Conservation (phyloP, 2,888 invertebrate species). For the Vesta saturnalis region DNA sequence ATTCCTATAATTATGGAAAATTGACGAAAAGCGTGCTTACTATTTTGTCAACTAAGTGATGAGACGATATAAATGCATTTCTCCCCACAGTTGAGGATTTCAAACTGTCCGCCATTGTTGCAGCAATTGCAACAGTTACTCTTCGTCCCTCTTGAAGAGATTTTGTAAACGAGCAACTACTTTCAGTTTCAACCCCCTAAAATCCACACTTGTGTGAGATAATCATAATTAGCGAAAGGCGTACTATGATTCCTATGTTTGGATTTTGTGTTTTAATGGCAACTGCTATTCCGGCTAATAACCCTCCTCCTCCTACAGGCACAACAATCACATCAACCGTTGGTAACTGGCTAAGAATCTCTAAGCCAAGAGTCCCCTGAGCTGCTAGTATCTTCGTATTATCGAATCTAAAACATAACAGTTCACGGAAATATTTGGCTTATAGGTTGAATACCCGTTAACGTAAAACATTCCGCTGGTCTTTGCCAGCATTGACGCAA, state of each 20-base stretch:
- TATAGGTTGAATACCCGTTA: constrained; percentile 73
- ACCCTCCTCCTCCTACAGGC: constrained; percentile 93
- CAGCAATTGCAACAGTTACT: constrained; percentile 71
- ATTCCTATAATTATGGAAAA: no score
- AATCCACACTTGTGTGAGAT: no score
- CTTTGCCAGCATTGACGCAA: constrained; percentile 79
- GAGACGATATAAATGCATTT: no score
- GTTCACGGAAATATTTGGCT: background rate
- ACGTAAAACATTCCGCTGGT: constrained; percentile 81
- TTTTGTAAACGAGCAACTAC: constrained; percentile 80
- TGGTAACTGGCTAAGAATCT: constrained; percentile 89
- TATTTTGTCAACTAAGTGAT: no score
- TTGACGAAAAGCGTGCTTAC: no score
- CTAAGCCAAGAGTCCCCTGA: constrained; percentile 92
- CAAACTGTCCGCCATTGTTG: constrained; percentile 89
- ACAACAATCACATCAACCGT: constrained; percentile 89
- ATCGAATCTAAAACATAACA: constrained; percentile 75
- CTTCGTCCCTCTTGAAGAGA: constrained; percentile 79
- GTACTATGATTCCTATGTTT: constrained; percentile 84
- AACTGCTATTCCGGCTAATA: constrained; percentile 89
- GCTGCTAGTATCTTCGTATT: constrained; percentile 96
- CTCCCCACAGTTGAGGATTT: no score
- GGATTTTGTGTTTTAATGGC: constrained; percentile 90
- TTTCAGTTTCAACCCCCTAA: constrained; percentile 87
- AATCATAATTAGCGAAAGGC: no score